Conservation (phyloP, 2,113 vertebrate species). For the Muntiacus muntjak region DNA sequence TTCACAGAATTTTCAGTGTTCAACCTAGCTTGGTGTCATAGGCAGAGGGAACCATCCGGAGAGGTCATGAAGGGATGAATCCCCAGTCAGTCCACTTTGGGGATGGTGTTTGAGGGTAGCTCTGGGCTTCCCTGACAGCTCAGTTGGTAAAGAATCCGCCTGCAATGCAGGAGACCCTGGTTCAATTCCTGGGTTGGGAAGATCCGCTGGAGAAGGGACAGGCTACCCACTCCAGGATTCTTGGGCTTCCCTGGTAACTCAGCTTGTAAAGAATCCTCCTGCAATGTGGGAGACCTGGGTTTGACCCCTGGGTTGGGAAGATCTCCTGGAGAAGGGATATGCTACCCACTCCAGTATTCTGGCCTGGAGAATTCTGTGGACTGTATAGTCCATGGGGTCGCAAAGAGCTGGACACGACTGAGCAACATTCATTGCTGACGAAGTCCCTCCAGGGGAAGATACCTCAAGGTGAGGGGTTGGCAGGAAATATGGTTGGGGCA, state of each 20-base stretch:
- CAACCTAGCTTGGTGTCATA: fast-evolving
- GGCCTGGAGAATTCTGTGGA: not conserved
- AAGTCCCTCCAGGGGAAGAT: not conserved
- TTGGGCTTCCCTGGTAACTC: not conserved
- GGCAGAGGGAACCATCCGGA: not conserved
- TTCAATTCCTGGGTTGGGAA: not conserved
- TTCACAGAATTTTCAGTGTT: not conserved
- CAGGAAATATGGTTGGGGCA: fast-evolving
- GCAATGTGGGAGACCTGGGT: not conserved
- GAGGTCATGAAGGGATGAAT: not conserved
- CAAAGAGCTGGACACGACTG: not conserved
- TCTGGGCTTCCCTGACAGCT: not conserved
- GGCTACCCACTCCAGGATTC: not conserved
- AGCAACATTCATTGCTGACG: not conserved
- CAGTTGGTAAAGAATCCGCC: not conserved
- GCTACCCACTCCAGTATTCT: not conserved
- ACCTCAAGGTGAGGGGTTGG: fast-evolving
- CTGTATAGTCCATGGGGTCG: not conserved
- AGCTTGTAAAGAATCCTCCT: not conserved
- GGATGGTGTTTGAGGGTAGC: not conserved
- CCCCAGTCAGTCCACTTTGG: not conserved
- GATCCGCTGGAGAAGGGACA: not conserved
- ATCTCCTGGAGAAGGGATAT: not conserved
- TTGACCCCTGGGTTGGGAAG: not conserved
- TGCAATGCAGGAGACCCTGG: not conserved